phyloP scores from a whole-genome alignment of 2,797 vertebrate genomes.

The Phyllotis vaccarum region DNA sequence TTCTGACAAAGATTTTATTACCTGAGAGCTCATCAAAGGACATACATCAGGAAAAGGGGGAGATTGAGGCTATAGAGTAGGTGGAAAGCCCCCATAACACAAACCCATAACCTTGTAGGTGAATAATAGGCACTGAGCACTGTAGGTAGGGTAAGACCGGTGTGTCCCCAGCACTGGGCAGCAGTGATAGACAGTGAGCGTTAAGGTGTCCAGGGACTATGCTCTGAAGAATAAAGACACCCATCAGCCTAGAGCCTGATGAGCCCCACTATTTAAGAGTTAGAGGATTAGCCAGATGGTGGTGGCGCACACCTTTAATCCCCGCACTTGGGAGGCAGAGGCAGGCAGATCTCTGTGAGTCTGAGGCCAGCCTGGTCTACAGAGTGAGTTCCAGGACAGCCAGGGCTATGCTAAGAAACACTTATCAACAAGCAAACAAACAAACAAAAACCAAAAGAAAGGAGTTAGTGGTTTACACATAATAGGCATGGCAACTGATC shows the following conservation, averaged over 20 bases:
- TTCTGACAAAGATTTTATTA: constrained; percentile 32
- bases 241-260: background rate
- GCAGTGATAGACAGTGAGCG: background rate
- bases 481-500: background rate
- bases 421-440: no score
- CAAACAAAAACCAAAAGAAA: background rate
- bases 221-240: background rate
- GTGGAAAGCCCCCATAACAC: background rate
- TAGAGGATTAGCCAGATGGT: background rate
- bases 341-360: background rate
- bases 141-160: background rate
- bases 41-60: background rate
- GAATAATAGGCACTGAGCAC: background rate
- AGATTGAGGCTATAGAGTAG: background rate
- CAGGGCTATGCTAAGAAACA: background rate
- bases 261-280: background rate
- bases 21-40: background rate
- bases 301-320: background rate
- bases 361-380: background rate
- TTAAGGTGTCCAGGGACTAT: background rate
- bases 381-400: background rate
- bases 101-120: background rate
- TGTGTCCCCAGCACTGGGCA: background rate
- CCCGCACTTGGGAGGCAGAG: background rate
- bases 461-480: background rate